Base-by-base conservation (phyloP, 2,888 invertebrate species). In the Prosopocoilus inquinatus region DNA sequence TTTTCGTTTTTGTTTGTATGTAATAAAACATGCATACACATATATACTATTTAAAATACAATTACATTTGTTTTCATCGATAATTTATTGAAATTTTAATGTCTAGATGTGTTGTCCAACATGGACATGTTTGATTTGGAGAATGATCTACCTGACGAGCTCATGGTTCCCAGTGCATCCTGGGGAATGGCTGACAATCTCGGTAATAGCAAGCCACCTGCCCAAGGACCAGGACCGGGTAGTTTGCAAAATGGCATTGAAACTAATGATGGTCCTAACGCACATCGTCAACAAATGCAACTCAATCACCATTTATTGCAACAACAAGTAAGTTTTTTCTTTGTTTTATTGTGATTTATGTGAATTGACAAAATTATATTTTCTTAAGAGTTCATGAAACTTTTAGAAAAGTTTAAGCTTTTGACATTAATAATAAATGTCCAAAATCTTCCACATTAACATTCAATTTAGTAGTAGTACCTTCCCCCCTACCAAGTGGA, bases 91-190 rank as follows among this genome's bases (percentile, higher is more conserved):
- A 28, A 28, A 28, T 34, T 41, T 49, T 48, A 48, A 35, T 28
- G 39, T n/a, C 33, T 79, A 87, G 91, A 90, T 84, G 86, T 89
- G 76, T 86, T 89, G 77, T 88, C 90, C 66, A 90, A 89, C 80
- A 86, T 87, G 76, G 89, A 90, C 75, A 90, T 91, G 85, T 89
- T 90, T 77, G 91, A 91, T 80, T 83, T 94, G 78, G 94, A 94
- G 79, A 92, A 93, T 79, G 90, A 93, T 78, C 85, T 95, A 68
- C 94, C 94, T 44, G 94, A 94, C 80, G 94, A 94, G 78, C 81
- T 95, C 65, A 89, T 93, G 78, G 83, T 85, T 51, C 85, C 87
- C 55, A 84, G 86, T 64, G 71, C 75, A 43, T 85, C 87, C 67
- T 91, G 91, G 90, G 86, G 87, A 59, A 76, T 82, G n/a, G 61